Evolutionary conservation across 2,888 invertebrate genomes (phyloP).

Genomic region (Phaonia tiefii): DNA sequence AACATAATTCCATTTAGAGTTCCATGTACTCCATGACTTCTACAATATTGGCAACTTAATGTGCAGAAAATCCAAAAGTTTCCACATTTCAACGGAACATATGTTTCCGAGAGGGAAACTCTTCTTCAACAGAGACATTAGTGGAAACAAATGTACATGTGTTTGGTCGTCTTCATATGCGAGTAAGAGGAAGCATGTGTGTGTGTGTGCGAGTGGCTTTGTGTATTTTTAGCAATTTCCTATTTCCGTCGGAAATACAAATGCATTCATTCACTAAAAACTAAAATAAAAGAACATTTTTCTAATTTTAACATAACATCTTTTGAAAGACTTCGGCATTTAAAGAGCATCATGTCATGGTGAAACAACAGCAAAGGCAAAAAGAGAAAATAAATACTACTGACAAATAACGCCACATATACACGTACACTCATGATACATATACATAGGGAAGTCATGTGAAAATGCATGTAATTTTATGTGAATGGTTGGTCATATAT

Average conservation of each 20-base stretch:
- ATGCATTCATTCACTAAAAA: constrained; percentile 9
- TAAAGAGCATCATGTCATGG: not conserved
- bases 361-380: constrained; percentile 27
- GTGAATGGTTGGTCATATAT: not conserved
- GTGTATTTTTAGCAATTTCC: constrained; percentile 53
- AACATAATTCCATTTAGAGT: not conserved
- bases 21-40: not conserved
- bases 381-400: constrained; percentile 18
- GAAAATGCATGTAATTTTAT: not conserved
- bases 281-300: constrained; percentile 25
- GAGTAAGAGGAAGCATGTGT: not conserved
- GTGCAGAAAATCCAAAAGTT: constrained; percentile 3
- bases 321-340: constrained; percentile 5
- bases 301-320: constrained; percentile 22
- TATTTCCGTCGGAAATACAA: constrained; percentile 56
- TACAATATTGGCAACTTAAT: not conserved
- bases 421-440: no score
- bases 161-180: no score
- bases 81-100: constrained; percentile 14
- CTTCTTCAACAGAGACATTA: constrained; percentile 8
- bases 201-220: not conserved
- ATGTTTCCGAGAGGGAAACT: not conserved
- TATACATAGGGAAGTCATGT: not conserved
- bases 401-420: not conserved
- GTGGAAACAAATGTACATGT: not conserved